These are phyloP conservation scores for Empidonax traillii DNA, from an alignment of 2,113 vertebrate genomes.

Conservation along the genomic window DNA sequence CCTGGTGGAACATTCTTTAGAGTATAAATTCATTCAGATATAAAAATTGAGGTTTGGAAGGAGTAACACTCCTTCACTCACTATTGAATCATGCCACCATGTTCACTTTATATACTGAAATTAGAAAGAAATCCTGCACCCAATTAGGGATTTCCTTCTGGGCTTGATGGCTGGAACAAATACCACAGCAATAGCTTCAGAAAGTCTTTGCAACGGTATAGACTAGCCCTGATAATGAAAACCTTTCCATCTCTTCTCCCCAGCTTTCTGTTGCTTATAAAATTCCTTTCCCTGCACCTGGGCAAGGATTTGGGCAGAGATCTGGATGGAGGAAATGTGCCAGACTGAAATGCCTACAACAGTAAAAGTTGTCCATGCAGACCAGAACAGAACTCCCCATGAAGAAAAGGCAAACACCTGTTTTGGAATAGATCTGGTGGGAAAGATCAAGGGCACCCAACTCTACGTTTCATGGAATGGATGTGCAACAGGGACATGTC, in stretches of 20 bases:
- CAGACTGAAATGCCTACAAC: not conserved
- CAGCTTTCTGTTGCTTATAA: not conserved
- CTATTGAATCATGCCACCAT: not conserved
- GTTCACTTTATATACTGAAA: not conserved
- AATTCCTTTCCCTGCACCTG: not conserved
- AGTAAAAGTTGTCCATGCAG: not conserved
- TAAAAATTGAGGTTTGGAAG: not conserved
- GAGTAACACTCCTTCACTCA: fast-evolving
- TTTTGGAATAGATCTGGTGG: not conserved
- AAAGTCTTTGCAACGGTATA: not conserved
- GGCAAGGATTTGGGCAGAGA: not conserved
- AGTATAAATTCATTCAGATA: not conserved
- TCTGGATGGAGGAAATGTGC: not conserved
- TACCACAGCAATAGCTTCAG: not conserved
- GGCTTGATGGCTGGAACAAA: not conserved
- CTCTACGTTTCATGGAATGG: not conserved
- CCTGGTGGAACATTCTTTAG: not conserved
- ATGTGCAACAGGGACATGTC: not conserved
- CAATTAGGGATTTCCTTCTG: not conserved
- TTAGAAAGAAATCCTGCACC: not conserved
- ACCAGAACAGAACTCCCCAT: not conserved
- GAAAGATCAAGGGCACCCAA: not conserved
- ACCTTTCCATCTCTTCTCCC: not conserved
- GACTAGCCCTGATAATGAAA: not conserved
- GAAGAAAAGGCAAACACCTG: not conserved